A percentile compares a stretch with the other conserved stretches of the same genome.
Conservation (phyloP, 2,888 invertebrate genomes). For the Augiades crinisus region DNA sequence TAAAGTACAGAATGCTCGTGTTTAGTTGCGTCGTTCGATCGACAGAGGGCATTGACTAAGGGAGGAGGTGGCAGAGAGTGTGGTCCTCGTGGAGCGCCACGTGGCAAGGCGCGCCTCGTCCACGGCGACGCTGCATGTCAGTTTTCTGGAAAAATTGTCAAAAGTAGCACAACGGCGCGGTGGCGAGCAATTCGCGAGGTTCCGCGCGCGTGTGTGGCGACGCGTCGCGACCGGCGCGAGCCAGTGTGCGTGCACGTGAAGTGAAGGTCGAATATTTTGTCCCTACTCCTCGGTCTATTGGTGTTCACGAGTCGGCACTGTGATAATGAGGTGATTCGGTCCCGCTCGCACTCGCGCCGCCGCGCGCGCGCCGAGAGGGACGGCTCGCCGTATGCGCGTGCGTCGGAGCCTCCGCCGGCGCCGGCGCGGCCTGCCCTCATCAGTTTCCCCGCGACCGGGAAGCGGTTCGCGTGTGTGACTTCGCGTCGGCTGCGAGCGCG, state of each 20-base stretch:
- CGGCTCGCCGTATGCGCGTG: conserved; percentile 67
- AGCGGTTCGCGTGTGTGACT: conserved; percentile 75
- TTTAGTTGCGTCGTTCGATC: no score
- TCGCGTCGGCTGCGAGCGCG: conserved; percentile 57
- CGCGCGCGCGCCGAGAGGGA: conserved; percentile 54
- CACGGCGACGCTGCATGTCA: conserved; percentile 71
- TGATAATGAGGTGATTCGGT: conserved; percentile 70
- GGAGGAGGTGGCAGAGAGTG: background rate
- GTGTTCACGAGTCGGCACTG: conserved; percentile 78
- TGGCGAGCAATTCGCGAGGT: conserved; percentile 43
- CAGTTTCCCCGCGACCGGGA: conserved; percentile 80
- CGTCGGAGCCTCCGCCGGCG: conserved; percentile 75
- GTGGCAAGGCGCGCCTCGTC: conserved; percentile 55
- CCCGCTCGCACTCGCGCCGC: conserved; percentile 57
- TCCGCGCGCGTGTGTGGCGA: conserved; percentile 57
- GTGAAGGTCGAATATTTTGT: conserved; percentile 81
- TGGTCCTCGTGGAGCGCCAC: conserved; percentile 50
- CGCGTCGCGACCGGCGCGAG: conserved; percentile 55
- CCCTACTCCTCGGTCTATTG: conserved; percentile 80
- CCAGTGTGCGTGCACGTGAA: conserved; percentile 70
- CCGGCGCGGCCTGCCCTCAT: conserved; percentile 77
- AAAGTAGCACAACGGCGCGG: conserved; percentile 70
- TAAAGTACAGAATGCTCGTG: no score
- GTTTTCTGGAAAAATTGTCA: conserved; percentile 80
- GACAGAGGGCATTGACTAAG: no score